Conservation (phyloP, 2,797 vertebrate species). For the Spinus pinus region DNA sequence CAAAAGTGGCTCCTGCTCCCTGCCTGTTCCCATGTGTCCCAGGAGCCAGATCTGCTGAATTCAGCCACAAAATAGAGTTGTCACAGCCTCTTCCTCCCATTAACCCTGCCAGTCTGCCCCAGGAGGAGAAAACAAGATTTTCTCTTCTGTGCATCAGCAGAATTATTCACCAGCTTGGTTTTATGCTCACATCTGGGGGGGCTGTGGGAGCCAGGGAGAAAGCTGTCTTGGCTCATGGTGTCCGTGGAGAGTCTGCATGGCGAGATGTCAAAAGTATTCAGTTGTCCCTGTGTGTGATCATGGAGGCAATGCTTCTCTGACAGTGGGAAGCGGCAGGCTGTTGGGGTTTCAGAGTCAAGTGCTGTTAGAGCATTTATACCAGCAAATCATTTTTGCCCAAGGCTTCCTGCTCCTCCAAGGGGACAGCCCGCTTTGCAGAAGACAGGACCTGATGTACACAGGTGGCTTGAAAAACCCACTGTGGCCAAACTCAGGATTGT, state of each 20-base stretch:
- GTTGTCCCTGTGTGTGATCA: background rate
- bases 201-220: conserved; percentile 7
- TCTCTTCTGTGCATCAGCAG: conserved; percentile 53
- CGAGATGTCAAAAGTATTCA: background rate
- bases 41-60: conserved; percentile 46
- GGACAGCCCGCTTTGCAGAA: background rate
- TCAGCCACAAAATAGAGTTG: conserved; percentile 55
- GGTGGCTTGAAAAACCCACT: background rate
- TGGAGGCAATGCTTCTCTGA: background rate
- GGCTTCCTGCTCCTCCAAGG: background rate
- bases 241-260: conserved; percentile 24
- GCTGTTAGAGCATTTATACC: background rate
- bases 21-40: conserved; percentile 41
- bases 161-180: conserved; percentile 52
- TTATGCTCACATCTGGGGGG: background rate
- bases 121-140: conserved; percentile 36
- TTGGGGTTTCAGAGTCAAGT: background rate
- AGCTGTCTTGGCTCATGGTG: background rate
- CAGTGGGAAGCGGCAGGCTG: background rate
- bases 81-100: conserved; percentile 50
- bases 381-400: background rate
- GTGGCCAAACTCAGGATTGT: background rate
- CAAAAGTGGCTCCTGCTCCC: conserved; percentile 48
- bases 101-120: conserved; percentile 32
- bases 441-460: rapidly evolving